Conservation (phyloP, 1,140 invertebrate genomes). For the Microvelia longipes region DNA sequence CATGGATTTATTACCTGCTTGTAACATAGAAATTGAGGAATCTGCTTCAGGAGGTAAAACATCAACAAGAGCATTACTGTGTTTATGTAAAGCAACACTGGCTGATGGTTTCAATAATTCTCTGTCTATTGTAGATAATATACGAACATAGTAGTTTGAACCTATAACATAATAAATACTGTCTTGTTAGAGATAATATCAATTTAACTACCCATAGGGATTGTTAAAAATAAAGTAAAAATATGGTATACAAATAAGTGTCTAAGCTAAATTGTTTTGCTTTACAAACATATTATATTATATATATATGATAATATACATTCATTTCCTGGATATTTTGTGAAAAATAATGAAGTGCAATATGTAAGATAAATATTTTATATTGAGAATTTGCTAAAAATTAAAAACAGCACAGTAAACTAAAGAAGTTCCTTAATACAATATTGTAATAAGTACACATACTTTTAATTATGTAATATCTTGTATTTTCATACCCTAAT, state of each 20-base stretch:
- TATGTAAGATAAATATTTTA: no score
- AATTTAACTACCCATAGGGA: no score
- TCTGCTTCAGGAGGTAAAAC: slow-evolving; percentile 96
- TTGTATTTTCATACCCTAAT: no score
- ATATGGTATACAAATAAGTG: not conserved
- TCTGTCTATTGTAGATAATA: slow-evolving; percentile 87
- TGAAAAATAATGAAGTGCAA: no score
- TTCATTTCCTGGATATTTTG: no score
- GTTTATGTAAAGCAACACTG: slow-evolving; percentile 92
- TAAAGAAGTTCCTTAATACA: no score
- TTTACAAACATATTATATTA: no score
- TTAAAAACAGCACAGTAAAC: no score
- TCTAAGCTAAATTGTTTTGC: not conserved
- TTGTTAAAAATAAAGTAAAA: slow-evolving; percentile 1
- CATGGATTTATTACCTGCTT: slow-evolving; percentile 68
- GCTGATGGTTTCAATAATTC: slow-evolving; percentile 89
- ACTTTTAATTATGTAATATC: no score
- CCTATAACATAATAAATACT: slow-evolving; percentile 33
- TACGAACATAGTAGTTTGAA: slow-evolving; percentile 96
- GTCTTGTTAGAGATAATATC: not conserved
- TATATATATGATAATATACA: no score
- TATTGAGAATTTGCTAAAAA: no score
- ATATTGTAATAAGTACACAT: no score
- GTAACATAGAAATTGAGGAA: slow-evolving; percentile 89
- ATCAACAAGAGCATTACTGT: slow-evolving; percentile 94